These are phyloP conservation scores for Channa striata DNA, from an alignment of 2,797 vertebrate genomes.

Conservation along the genomic window DNA sequence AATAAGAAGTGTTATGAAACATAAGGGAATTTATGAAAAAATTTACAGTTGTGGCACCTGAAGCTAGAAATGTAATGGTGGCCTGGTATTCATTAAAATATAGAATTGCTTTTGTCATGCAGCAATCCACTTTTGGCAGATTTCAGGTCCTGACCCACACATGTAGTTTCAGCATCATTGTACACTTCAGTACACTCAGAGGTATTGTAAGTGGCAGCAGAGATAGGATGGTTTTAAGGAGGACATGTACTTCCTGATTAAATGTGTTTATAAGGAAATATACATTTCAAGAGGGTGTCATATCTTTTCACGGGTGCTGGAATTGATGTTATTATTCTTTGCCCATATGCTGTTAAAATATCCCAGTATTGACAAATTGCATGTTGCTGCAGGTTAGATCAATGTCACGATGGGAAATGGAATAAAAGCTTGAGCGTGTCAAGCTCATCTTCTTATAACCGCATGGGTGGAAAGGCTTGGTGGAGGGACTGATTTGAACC, in stretches of 20 bases:
- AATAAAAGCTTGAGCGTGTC: slow-evolving; percentile 61
- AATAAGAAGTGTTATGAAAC: slow-evolving; percentile 11
- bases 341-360: slow-evolving; percentile 42
- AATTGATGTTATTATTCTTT: slow-evolving; percentile 35
- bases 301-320: slow-evolving; percentile 37
- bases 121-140: slow-evolving; percentile 35
- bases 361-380: slow-evolving; percentile 63
- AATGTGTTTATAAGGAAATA: slow-evolving; percentile 38
- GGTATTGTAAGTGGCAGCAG: slow-evolving; percentile 40
- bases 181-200: slow-evolving; percentile 37
- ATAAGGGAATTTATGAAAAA: slow-evolving; percentile 5
- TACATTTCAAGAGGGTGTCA: slow-evolving; percentile 40
- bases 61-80: slow-evolving; percentile 8
- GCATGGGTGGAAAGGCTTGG: slow-evolving; percentile 61
- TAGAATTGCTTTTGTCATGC: slow-evolving; percentile 31
- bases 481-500: slow-evolving; percentile 55
- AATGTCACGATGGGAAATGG: slow-evolving; percentile 50
- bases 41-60: neutral
- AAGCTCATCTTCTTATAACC: slow-evolving; percentile 66
- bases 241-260: slow-evolving; percentile 39
- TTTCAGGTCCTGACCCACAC: slow-evolving; percentile 29
- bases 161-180: slow-evolving; percentile 13
- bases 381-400: slow-evolving; percentile 56
- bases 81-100: slow-evolving; percentile 34
- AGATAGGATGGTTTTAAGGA: slow-evolving; percentile 43